These are phyloP conservation scores for Gerris lacustris DNA, from an alignment of 2,888 invertebrate genomes.

Conservation along the genomic window DNA sequence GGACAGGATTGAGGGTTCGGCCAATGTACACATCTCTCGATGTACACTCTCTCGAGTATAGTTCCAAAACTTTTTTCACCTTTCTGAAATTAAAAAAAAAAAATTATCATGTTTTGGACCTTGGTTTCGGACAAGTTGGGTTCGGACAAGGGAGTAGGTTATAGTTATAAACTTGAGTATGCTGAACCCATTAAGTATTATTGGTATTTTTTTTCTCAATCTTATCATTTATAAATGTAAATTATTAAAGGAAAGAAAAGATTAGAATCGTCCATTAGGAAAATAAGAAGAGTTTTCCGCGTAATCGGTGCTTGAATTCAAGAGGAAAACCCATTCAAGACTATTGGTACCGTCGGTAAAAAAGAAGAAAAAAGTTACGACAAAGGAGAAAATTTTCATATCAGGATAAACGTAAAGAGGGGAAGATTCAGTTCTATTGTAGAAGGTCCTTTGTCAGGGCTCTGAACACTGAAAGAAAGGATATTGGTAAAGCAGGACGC, in stretches of 20 bases:
- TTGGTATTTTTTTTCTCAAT: no score
- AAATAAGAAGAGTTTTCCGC: background rate
- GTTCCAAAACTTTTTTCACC: no score
- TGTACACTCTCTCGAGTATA: no score
- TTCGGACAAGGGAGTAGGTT: no score
- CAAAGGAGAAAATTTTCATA: slow-evolving; percentile 1
- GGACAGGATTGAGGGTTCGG: no score
- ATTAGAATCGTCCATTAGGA: slow-evolving; percentile 3
- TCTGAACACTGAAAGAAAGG: background rate
- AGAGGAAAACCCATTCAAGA: background rate
- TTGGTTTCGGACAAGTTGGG: no score
- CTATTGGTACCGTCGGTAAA: background rate
- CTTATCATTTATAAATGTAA: background rate
- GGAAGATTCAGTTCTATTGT: background rate
- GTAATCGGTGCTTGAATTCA: background rate
- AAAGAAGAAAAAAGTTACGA: background rate
- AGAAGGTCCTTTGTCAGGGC: background rate
- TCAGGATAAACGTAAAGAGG: background rate
- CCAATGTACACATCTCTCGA: no score
- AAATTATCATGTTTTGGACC: no score
- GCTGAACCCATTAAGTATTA: no score
- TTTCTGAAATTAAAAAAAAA: no score
- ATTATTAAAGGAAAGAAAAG: background rate
- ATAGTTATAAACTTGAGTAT: no score
- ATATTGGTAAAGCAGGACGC: background rate